Conservation (phyloP, 2,113 vertebrate species). For the Poeciliopsis retropinna region DNA sequence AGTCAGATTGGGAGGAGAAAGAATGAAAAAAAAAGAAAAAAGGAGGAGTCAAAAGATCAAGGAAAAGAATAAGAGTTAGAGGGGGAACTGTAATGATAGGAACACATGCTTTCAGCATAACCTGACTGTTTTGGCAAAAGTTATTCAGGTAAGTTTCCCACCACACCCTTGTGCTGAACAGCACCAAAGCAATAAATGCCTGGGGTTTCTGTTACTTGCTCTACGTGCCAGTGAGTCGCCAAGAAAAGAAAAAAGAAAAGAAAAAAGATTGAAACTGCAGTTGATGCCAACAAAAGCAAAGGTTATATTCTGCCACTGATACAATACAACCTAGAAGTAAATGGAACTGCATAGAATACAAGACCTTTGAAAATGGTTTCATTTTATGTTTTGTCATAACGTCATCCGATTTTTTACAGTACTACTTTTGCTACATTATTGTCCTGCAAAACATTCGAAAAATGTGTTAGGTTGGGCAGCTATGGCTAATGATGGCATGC, state of each 20-base stretch:
- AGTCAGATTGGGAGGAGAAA: neutral
- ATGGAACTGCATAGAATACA: neutral
- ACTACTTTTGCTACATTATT: too few relatives aligned
- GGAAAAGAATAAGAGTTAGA: neutral
- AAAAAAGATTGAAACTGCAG: too few relatives aligned
- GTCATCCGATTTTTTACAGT: too few relatives aligned
- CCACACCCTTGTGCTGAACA: constrained; percentile 69
- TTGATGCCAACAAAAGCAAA: neutral
- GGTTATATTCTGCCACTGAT: neutral
- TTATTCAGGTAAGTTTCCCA: constrained; percentile 55
- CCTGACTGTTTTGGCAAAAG: constrained; percentile 47
- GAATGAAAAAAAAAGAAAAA: neutral
- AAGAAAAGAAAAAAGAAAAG: neutral
- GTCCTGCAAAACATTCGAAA: too few relatives aligned
- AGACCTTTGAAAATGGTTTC: neutral
- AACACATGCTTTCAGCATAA: constrained; percentile 33
- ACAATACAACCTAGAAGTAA: neutral
- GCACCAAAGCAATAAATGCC: constrained; percentile 18
- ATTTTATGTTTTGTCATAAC: too few relatives aligned
- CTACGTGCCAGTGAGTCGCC: neutral
- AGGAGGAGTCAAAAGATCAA: neutral
- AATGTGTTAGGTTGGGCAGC: too few relatives aligned
- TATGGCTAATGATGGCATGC: neutral
- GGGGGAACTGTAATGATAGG: neutral
- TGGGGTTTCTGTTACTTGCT: neutral